Conservation (phyloP, 1,140 invertebrate species). For the Drosophila funebris region DNA sequence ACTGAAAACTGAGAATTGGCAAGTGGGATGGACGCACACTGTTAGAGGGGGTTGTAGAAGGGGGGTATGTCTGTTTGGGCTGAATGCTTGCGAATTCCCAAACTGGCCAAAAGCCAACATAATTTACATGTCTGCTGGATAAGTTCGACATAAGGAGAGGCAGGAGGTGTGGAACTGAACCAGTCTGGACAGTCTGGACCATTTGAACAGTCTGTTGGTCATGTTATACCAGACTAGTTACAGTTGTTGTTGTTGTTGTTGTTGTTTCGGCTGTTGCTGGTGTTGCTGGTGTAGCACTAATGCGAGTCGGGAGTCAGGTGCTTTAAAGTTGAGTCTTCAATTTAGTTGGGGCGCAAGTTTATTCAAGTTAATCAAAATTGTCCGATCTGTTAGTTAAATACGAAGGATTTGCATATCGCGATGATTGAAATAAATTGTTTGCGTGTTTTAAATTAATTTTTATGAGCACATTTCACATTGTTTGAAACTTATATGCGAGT, state of each 20-base stretch:
- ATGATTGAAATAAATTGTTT: slow-evolving; percentile 33
- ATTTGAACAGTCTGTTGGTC: slow-evolving; percentile 50
- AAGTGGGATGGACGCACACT: not conserved
- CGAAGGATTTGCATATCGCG: not conserved
- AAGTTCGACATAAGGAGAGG: slow-evolving; percentile 47
- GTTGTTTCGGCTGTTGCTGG: slow-evolving; percentile 23
- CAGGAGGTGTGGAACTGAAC: slow-evolving; percentile 14
- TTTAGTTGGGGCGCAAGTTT: slow-evolving; percentile 6
- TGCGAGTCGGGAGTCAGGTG: slow-evolving; percentile 29
- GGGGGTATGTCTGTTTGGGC: slow-evolving; percentile 28
- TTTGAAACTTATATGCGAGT: slow-evolving; percentile 1
- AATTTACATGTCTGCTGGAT: slow-evolving; percentile 75
- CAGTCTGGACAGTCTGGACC: slow-evolving; percentile 27
- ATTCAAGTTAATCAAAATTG: slow-evolving; percentile 34
- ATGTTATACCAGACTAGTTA: slow-evolving; percentile 65
- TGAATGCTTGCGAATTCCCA: slow-evolving; percentile 51
- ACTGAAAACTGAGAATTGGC: not conserved
- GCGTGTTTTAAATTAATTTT: slow-evolving; percentile 36
- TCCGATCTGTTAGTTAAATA: not conserved
- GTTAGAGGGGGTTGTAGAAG: not conserved
- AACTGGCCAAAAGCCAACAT: slow-evolving; percentile 72
- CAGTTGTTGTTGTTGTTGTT: slow-evolving; percentile 45
- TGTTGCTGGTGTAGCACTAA: not conserved
- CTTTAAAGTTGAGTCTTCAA: slow-evolving; percentile 29
- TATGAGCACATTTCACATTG: slow-evolving; percentile 5